phyloP scores from a whole-genome alignment of 2,888 invertebrate genomes.

The Amphiduros pacificus region DNA sequence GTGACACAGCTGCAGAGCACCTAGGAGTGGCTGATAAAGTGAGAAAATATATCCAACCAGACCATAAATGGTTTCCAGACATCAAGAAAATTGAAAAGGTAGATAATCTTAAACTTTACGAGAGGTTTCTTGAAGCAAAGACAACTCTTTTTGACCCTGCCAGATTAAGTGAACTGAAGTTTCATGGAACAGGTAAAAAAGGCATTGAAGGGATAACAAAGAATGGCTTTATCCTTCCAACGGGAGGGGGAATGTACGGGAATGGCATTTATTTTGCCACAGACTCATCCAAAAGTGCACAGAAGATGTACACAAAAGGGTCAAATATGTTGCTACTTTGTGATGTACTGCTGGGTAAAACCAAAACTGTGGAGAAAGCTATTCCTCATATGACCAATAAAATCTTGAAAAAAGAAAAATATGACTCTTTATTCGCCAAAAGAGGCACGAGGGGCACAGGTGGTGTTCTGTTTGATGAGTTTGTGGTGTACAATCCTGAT shows the following conservation, averaged over 20 bases:
- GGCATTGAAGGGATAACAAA: slow-evolving; percentile 16
- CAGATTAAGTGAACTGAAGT: slow-evolving; percentile 17
- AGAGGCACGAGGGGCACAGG: slow-evolving; percentile 12
- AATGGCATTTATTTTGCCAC: slow-evolving; percentile 28
- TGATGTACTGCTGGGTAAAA: slow-evolving; percentile 25
- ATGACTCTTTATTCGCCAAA: slow-evolving; percentile 23
- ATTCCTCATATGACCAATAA: slow-evolving; percentile 2
- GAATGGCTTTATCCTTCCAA: slow-evolving; percentile 21
- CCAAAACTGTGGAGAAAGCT: slow-evolving; percentile 6
- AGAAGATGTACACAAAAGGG: slow-evolving; percentile 24
- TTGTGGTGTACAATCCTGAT: slow-evolving; percentile 19
- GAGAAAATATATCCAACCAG: slow-evolving; percentile 19
- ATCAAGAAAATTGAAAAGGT: slow-evolving; percentile 25
- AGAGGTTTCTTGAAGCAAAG: slow-evolving; percentile 6
- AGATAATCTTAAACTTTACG: slow-evolving; percentile 6
- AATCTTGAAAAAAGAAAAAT: slow-evolving; percentile 5
- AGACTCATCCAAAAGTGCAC: slow-evolving; percentile 29
- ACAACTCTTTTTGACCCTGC: slow-evolving; percentile 10
- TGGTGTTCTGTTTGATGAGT: slow-evolving; percentile 24
- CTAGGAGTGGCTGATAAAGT: slow-evolving; percentile 19
- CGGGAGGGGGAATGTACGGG: slow-evolving; percentile 9
- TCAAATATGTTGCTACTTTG: slow-evolving; percentile 27
- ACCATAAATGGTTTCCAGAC: slow-evolving; percentile 24
- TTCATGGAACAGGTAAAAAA: slow-evolving; percentile 23
- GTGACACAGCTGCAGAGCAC: slow-evolving; percentile 24